Percentiles rank a stretch among this genome's conserved stretches.
Conservation (phyloP, 2,113 vertebrate genomes). For the Apteryx owenii region DNA sequence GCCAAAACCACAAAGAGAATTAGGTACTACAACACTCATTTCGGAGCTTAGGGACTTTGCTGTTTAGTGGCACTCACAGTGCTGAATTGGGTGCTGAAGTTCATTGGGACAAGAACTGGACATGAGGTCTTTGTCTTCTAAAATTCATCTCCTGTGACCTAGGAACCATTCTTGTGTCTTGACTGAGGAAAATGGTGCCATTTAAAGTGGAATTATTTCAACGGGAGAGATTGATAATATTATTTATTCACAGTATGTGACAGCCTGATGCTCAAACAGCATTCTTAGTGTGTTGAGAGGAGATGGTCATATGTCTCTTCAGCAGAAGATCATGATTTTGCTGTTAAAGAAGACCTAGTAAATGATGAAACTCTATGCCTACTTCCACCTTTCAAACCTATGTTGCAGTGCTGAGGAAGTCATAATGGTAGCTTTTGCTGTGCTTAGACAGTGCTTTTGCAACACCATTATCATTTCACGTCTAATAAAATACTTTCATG, state of each 20-base stretch:
- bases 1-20: neutral
- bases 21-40: neutral
- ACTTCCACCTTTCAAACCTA: neutral
- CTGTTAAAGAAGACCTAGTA: neutral
- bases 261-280: neutral
- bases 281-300: neutral
- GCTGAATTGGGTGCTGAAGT: neutral
- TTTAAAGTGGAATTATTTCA: neutral
- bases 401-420: neutral
- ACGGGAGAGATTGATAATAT: neutral
- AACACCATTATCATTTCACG: neutral
- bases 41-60: neutral
- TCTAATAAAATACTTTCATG: neutral
- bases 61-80: neutral
- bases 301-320: fast-evolving
- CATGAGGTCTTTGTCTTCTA: neutral
- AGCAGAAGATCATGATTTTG: neutral
- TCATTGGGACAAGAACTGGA: neutral
- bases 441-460: neutral
- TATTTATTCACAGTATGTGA: neutral
- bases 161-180: neutral
- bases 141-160: neutral
- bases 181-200: neutral
- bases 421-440: neutral
- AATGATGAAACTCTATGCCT: neutral